Conservation (phyloP, 2,888 invertebrate species). For the Lasioglossum figueresi region DNA sequence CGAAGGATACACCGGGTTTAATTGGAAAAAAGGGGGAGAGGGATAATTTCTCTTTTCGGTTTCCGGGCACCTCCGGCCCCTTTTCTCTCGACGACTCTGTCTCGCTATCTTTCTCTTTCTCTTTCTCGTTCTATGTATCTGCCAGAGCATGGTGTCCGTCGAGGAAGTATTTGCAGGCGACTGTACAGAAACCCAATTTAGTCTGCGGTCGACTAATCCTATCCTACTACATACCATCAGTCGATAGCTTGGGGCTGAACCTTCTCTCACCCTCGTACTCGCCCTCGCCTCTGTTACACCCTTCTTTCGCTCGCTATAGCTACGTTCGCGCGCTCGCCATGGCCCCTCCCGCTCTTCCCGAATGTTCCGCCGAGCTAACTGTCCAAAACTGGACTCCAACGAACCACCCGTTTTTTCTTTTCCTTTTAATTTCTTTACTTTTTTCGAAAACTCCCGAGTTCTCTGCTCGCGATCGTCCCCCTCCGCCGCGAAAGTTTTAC, state of each 20-base stretch:
- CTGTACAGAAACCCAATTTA: slow-evolving; percentile 83
- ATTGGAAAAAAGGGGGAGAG: slow-evolving; percentile 70
- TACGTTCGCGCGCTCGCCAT: background rate
- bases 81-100: slow-evolving; percentile 16
- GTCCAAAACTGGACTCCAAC: slow-evolving; percentile 1
- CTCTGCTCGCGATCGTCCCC: background rate
- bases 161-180: slow-evolving; percentile 79
- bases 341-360: slow-evolving; percentile 7
- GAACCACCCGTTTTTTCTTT: background rate
- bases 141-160: slow-evolving; percentile 68
- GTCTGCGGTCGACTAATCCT: slow-evolving; percentile 83
- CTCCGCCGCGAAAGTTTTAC: background rate
- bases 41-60: slow-evolving; percentile 71
- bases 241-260: slow-evolving; percentile 79
- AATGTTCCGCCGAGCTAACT: slow-evolving; percentile 53
- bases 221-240: slow-evolving; percentile 80
- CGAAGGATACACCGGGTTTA: slow-evolving; percentile 57
- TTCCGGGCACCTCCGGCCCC: slow-evolving; percentile 27
- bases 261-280: slow-evolving; percentile 55
- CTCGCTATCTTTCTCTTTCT: background rate
- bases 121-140: slow-evolving; percentile 22
- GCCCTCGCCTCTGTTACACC: slow-evolving; percentile 32
- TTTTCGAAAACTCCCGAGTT: background rate
- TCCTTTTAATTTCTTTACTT: background rate
- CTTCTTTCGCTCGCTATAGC: slow-evolving; percentile 32